Percentiles rank a stretch among this genome's conserved stretches.
phyloP scores from a whole-genome alignment of 2,113 vertebrate genomes.

The Ammospiza caudacuta region DNA sequence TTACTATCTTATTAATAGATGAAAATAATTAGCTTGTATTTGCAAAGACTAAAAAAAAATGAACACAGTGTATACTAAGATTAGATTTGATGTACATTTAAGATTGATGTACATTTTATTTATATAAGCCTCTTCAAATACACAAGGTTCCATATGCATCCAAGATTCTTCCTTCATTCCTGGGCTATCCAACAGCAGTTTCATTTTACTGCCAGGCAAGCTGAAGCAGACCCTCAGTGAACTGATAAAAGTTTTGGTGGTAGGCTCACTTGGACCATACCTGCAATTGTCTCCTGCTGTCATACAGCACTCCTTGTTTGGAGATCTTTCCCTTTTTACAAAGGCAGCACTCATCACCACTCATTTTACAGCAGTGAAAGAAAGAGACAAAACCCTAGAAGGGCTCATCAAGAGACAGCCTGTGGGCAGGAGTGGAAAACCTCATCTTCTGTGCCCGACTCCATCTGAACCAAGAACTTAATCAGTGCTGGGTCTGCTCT shows the following conservation, averaged over 20 bases:
- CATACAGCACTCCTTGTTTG: not conserved
- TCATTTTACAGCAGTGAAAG: not conserved
- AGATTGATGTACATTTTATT: not conserved
- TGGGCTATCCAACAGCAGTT: not conserved
- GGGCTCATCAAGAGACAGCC: not conserved
- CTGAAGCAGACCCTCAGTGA: not conserved
- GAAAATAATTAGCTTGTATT: constrained; percentile 2
- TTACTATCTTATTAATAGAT: not conserved
- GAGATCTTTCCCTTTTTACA: not conserved
- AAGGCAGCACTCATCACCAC: not conserved
- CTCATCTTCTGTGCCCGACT: not conserved
- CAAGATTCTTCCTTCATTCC: not conserved
- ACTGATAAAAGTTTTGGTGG: not conserved
- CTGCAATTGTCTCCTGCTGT: not conserved
- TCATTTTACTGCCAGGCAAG: not conserved
- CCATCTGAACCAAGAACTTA: not conserved
- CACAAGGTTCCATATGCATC: not conserved
- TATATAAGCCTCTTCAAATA: not conserved
- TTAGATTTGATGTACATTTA: not conserved
- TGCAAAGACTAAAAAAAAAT: not conserved
- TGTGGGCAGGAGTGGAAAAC: not conserved
- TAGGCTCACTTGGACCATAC: not conserved
- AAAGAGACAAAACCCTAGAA: not conserved
- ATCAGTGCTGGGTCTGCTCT: not conserved
- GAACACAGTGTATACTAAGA: not conserved